Conservation (phyloP, 2,797 vertebrate species). For the Paedocypris micromegethes region DNA sequence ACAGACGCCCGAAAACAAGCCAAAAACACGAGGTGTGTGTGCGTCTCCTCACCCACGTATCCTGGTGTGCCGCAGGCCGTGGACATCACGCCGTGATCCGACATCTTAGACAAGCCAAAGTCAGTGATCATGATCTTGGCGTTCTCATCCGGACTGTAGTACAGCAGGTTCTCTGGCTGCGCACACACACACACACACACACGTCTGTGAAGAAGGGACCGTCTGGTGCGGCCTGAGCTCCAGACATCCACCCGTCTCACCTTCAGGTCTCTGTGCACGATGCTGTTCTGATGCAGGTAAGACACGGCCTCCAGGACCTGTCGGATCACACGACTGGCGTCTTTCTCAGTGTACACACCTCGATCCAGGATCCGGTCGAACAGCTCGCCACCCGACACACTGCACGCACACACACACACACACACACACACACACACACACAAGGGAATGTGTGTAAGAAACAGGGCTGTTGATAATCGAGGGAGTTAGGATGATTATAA, state of each 20-base stretch:
- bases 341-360: conserved; percentile 88
- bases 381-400: conserved; percentile 89
- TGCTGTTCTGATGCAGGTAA: conserved; percentile 86
- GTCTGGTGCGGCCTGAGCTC: too few species aligned
- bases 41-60: conserved; percentile 78
- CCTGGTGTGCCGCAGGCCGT: conserved; percentile 92
- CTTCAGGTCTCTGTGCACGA: conserved; percentile 92
- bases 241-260: conserved; percentile 54
- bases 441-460: neutral
- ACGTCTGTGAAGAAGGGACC: too few species aligned
- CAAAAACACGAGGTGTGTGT: neutral
- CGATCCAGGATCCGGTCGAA: conserved; percentile 88
- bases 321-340: conserved; percentile 83
- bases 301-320: conserved; percentile 87
- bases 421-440: conserved; percentile 9
- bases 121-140: conserved; percentile 97
- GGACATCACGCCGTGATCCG: conserved; percentile 86
- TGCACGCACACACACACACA: conserved; percentile 50
- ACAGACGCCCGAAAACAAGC: neutral
- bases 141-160: conserved; percentile 82
- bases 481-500: too few species aligned
- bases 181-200: neutral
- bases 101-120: conserved; percentile 89
- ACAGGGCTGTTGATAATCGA: too few species aligned
- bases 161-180: conserved; percentile 92